Evolutionary conservation across 2,113 vertebrate species (phyloP).

Genomic region (Capreolus pygargus): DNA sequence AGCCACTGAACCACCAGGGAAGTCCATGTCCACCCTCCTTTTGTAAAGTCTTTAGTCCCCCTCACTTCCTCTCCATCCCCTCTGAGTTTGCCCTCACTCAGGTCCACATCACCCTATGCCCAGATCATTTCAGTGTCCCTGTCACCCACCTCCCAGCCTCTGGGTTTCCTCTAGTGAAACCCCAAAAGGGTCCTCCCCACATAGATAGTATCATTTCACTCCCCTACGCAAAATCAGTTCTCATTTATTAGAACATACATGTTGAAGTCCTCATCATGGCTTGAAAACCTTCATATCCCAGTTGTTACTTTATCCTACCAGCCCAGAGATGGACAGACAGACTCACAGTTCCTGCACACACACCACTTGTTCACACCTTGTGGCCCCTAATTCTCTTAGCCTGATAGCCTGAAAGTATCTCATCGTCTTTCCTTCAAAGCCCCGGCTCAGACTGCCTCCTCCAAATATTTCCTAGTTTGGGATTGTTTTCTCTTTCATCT

Average conservation of each 20-base stretch:
- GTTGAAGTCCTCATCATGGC: background rate
- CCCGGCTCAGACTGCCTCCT: background rate
- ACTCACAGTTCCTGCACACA: accelerated
- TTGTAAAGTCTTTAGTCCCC: accelerated
- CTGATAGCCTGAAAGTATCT: background rate
- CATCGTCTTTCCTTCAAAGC: too few relatives aligned
- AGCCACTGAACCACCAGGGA: background rate
- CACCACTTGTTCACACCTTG: accelerated
- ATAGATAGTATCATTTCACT: background rate
- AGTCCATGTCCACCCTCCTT: background rate
- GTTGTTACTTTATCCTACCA: background rate
- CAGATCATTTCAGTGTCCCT: background rate
- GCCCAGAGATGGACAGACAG: background rate
- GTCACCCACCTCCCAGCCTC: background rate
- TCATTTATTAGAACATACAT: background rate
- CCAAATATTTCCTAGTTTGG: background rate
- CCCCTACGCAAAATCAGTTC: background rate
- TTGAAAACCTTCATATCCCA: background rate
- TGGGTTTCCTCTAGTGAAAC: background rate
- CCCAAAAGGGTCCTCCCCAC: background rate
- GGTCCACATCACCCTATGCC: background rate
- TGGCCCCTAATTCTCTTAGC: background rate
- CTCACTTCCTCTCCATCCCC: background rate
- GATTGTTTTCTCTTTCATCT: background rate
- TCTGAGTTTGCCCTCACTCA: background rate